A percentile compares a stretch with the other conserved stretches of the same genome.
Evolutionary conservation across 2,888 invertebrate species (phyloP).

Genomic region (Allygus modestus): DNA sequence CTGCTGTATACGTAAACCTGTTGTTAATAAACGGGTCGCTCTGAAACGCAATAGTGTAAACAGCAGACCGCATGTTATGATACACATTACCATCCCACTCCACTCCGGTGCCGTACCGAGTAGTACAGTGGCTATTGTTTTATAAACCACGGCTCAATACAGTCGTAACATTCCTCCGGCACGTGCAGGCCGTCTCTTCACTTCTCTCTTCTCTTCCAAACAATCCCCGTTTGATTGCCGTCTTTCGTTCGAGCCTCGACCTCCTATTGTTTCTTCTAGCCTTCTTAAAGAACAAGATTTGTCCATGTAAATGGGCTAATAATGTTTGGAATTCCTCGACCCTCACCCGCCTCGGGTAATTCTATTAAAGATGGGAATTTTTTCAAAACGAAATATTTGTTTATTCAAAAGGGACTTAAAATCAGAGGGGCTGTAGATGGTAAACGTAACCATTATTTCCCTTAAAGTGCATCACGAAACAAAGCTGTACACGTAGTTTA

Average conservation of each 20-base stretch:
- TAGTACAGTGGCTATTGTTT: not conserved
- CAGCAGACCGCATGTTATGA: conserved; percentile 33
- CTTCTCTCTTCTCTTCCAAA: not conserved
- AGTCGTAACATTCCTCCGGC: conserved; percentile 24
- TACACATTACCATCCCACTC: conserved; percentile 26
- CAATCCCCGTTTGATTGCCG: conserved; percentile 27
- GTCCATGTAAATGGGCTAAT: not conserved
- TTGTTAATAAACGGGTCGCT: conserved; percentile 35
- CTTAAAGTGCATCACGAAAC: too few species aligned
- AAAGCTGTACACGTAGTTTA: too few species aligned
- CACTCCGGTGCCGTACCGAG: conserved; percentile 14
- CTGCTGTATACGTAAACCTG: conserved; percentile 30
- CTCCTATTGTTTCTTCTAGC: conserved; percentile 3
- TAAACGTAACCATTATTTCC: too few species aligned
- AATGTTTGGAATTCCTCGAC: not conserved
- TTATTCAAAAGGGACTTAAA: too few species aligned
- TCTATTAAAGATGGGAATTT: too few species aligned
- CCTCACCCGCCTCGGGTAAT: too few species aligned
- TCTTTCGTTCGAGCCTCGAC: not conserved
- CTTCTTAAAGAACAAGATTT: not conserved
- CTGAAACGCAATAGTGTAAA: conserved; percentile 25
- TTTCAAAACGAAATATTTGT: too few species aligned
- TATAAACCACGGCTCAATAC: conserved; percentile 9
- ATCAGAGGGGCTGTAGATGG: too few species aligned
- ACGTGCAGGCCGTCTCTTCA: conserved; percentile 9